Conservation (phyloP, 2,797 vertebrate genomes). For the Chrysolophus pictus region DNA sequence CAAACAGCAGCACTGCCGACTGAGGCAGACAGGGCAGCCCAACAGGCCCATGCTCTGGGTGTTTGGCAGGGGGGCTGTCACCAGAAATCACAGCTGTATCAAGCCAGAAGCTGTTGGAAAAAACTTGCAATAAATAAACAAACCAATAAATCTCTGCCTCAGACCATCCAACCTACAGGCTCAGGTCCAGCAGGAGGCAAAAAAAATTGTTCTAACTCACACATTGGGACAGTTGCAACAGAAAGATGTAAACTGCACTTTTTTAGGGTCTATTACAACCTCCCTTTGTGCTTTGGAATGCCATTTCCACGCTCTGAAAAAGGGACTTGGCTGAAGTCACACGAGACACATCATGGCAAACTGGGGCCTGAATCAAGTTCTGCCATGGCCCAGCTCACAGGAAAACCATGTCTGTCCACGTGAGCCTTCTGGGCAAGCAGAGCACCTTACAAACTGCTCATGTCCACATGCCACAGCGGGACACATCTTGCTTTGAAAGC, state of each 20-base stretch:
- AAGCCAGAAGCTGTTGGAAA: neutral
- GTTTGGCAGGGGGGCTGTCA: neutral
- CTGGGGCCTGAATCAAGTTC: neutral
- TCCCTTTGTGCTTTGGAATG: neutral
- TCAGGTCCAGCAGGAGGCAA: neutral
- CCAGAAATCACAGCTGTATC: neutral
- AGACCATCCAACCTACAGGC: neutral
- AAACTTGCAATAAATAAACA: neutral
- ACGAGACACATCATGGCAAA: neutral
- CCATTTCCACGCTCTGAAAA: neutral
- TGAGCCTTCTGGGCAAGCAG: neutral
- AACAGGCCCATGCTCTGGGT: neutral
- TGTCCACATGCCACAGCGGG: rapidly evolving
- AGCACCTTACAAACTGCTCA: neutral
- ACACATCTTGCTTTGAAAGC: neutral
- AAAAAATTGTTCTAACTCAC: neutral
- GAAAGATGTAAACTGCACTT: neutral
- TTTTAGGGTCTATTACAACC: neutral
- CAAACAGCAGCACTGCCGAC: neutral
- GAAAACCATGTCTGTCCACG: neutral
- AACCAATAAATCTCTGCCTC: neutral
- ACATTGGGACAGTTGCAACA: neutral
- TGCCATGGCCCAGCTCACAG: neutral
- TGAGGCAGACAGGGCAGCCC: neutral
- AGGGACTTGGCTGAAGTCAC: neutral